A percentile compares a stretch with the other conserved stretches of the same genome.
These are phyloP conservation scores for Rafetus swinhoei DNA, from an alignment of 2,113 vertebrate species.

Conservation along the genomic window DNA sequence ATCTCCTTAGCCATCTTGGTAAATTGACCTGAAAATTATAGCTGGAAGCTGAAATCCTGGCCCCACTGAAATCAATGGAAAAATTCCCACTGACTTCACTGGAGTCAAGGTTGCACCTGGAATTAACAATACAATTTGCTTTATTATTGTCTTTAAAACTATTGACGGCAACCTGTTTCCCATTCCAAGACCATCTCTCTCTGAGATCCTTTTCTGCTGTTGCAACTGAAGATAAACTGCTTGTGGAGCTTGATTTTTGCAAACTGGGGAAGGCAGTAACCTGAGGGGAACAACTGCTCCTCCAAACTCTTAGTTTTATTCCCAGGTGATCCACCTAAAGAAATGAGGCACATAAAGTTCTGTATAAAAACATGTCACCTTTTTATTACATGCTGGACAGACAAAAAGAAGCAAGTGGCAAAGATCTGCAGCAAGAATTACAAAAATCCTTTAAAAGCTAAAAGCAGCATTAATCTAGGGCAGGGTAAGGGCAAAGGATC, in stretches of 20 bases:
- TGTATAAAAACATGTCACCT: not conserved
- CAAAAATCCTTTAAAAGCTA: not conserved
- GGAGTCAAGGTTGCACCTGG: not conserved
- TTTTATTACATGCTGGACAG: not conserved
- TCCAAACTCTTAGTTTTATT: not conserved
- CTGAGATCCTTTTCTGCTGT: conserved; percentile 18
- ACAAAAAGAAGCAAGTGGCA: not conserved
- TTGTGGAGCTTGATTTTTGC: conserved; percentile 8
- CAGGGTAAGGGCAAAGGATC: not conserved
- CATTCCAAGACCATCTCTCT: not conserved
- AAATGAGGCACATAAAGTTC: not conserved
- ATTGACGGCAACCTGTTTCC: conserved; percentile 23
- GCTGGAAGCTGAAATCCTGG: not conserved
- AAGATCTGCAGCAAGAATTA: not conserved
- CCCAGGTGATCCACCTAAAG: not conserved
- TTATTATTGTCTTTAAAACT: not conserved
- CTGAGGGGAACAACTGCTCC: not conserved
- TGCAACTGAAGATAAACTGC: not conserved
- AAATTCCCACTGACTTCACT: conserved; percentile 5
- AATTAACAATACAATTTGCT: conserved; percentile 7
- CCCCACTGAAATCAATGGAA: not conserved
- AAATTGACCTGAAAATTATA: not conserved
- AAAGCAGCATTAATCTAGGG: not conserved
- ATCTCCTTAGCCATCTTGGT: too few relatives aligned
- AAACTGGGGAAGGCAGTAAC: not conserved